phyloP scores from a whole-genome alignment of 2,888 invertebrate species.

The Doris montereyensis region DNA sequence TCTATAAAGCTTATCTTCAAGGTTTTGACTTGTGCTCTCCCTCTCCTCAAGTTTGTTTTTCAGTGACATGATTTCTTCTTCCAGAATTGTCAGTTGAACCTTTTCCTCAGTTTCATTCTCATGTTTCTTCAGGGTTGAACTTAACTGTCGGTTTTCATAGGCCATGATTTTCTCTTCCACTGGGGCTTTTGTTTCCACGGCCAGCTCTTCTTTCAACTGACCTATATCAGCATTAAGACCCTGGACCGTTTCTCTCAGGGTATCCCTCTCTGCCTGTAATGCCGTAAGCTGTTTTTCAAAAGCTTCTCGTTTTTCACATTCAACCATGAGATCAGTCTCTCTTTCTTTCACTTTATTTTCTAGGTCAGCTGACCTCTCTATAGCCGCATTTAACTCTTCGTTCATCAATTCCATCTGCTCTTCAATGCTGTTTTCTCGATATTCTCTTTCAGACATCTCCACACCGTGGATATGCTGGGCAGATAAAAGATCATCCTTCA shows the following conservation, averaged over 20 bases:
- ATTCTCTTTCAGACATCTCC: constrained; percentile 21
- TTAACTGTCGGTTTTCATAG: no score
- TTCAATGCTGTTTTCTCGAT: constrained; percentile 22
- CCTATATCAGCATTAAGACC: background rate
- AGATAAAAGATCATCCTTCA: constrained; percentile 30
- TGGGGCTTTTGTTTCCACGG: no score
- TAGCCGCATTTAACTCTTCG: no score
- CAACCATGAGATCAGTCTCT: background rate
- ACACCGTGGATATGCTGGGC: constrained; percentile 15
- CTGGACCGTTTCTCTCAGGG: background rate
- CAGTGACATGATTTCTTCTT: background rate
- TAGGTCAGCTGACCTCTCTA: background rate
- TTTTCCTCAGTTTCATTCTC: no score
- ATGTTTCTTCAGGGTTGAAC: no score
- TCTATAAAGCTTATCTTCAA: no score
- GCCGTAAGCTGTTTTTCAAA: no score
- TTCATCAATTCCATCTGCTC: constrained; percentile 15
- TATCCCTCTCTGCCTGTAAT: background rate
- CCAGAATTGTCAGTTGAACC: no score
- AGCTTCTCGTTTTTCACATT: background rate
- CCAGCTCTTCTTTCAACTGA: background rate
- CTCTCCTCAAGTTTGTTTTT: background rate
- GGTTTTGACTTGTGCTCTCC: no score
- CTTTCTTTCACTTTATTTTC: constrained; percentile 22
- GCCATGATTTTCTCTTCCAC: no score